Evolutionary conservation across 1,140 invertebrate species (phyloP).

Genomic region (Elysia chlorotica): DNA sequence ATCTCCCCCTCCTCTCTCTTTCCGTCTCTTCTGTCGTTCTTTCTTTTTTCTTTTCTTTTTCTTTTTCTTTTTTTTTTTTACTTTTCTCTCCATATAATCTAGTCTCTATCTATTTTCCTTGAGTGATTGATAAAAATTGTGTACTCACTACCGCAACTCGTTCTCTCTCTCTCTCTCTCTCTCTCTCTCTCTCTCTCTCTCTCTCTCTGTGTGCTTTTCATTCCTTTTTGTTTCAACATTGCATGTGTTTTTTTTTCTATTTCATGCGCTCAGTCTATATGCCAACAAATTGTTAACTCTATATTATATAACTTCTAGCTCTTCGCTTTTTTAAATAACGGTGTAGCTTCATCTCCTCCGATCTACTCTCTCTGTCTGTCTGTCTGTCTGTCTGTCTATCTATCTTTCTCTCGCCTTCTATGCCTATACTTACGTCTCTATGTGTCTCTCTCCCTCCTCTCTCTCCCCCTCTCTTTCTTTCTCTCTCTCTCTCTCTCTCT

Average conservation of each 20-base stretch:
- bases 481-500: neutral
- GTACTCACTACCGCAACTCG: too few relatives aligned
- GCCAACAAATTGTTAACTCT: neutral
- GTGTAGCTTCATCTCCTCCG: neutral
- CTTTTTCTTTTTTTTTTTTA: too few relatives aligned
- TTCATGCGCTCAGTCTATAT: neutral
- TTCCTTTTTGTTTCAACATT: neutral
- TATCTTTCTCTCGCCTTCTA: neutral
- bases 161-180: too few relatives aligned
- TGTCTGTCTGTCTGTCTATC: slow-evolving; percentile 1
- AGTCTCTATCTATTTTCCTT: too few relatives aligned
- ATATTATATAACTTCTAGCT: neutral
- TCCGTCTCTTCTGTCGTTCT: too few relatives aligned
- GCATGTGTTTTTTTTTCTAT: neutral
- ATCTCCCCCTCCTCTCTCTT: too few relatives aligned
- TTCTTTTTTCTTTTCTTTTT: too few relatives aligned
- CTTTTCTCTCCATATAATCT: too few relatives aligned
- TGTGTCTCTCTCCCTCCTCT: neutral
- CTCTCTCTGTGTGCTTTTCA: neutral
- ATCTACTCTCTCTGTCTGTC: slow-evolving; percentile 1
- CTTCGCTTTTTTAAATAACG: neutral
- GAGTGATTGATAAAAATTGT: too few relatives aligned
- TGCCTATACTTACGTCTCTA: neutral
- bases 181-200: too few relatives aligned
- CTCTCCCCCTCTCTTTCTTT: neutral